phyloP scores from a whole-genome alignment of 2,113 vertebrate species.

The Hucho hucho region DNA sequence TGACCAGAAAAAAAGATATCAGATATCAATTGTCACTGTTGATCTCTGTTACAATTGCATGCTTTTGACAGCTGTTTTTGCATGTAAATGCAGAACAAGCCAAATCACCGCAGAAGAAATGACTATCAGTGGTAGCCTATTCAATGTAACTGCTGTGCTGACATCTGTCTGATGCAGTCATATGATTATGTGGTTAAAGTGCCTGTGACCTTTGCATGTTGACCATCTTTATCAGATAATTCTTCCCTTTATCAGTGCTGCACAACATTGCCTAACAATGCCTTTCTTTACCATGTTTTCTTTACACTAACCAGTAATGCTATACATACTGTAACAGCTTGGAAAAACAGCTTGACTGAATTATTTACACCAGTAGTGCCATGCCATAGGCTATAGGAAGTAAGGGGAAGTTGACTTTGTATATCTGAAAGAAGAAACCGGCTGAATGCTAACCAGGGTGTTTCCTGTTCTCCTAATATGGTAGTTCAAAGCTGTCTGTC shows the following conservation, averaged over 20 bases:
- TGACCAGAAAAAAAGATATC: not conserved
- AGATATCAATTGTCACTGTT: not conserved
- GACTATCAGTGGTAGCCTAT: not conserved
- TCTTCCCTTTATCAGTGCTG: not conserved
- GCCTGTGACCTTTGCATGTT: not conserved
- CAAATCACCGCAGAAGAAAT: too few relatives aligned
- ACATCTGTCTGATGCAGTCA: not conserved
- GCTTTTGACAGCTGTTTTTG: not conserved
- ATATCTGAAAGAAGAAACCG: slow-evolving; percentile 34
- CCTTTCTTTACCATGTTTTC: not conserved
- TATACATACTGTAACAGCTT: not conserved
- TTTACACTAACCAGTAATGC: not conserved
- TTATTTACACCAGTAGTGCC: not conserved
- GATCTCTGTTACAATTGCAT: not conserved
- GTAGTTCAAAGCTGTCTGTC: slow-evolving; percentile 40
- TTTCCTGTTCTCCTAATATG: slow-evolving; percentile 74
- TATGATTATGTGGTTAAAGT: not conserved
- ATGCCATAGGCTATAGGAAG: not conserved
- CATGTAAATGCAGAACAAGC: too few relatives aligned
- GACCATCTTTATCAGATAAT: too few relatives aligned
- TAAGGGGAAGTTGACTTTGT: slow-evolving; percentile 33
- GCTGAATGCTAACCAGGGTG: slow-evolving; percentile 40
- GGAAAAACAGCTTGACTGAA: not conserved
- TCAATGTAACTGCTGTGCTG: not conserved
- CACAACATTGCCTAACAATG: not conserved